Evolutionary conservation across 2,888 invertebrate genomes (phyloP).

Genomic region (Rhagonycha fulva): DNA sequence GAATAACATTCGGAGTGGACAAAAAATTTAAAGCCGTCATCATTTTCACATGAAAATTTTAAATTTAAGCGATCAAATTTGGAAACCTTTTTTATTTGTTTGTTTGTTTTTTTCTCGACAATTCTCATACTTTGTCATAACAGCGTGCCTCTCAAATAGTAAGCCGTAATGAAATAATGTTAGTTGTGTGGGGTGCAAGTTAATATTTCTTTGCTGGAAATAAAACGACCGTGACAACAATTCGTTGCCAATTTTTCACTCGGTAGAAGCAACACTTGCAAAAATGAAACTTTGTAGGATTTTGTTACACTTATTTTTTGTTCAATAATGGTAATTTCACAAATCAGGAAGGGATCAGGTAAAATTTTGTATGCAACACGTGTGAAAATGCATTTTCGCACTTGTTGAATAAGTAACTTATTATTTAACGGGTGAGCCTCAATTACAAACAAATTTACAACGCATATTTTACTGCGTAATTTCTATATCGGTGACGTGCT

Average conservation of each 20-base stretch:
- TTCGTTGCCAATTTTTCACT: background rate
- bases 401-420: too few relatives aligned
- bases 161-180: background rate
- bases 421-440: too few relatives aligned
- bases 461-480: background rate
- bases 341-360: too few relatives aligned
- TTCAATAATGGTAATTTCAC: too few relatives aligned
- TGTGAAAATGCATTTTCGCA: too few relatives aligned
- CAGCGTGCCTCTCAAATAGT: background rate
- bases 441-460: background rate
- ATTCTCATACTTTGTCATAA: background rate
- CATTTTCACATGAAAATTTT: background rate
- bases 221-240: background rate
- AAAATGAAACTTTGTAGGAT: background rate
- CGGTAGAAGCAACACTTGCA: background rate
- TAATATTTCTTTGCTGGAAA: background rate
- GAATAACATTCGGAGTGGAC: background rate
- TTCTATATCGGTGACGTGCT: background rate
- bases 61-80: background rate
- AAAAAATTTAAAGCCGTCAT: background rate
- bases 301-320: too few relatives aligned
- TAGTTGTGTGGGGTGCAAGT: background rate
- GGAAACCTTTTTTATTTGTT: background rate
- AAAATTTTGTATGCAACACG: too few relatives aligned
- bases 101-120: background rate